A percentile compares a stretch with the other conserved stretches of the same genome.
phyloP scores from a whole-genome alignment of 2,113 vertebrate genomes.

The Girardinichthys multiradiatus region DNA sequence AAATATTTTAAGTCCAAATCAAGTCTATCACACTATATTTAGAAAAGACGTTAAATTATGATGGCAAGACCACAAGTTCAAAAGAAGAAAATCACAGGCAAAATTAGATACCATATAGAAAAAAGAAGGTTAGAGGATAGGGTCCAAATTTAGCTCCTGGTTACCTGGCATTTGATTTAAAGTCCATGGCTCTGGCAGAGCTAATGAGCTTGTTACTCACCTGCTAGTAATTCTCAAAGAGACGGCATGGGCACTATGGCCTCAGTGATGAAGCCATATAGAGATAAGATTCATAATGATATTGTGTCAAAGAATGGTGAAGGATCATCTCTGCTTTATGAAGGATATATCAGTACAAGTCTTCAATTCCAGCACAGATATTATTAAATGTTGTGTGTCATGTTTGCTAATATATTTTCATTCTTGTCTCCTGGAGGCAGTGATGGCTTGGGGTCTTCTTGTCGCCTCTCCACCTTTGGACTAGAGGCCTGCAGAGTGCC shows the following conservation, averaged over 20 bases:
- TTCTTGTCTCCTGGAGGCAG: constrained; percentile 43
- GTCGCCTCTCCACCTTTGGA: constrained; percentile 57
- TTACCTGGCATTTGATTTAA: constrained; percentile 59
- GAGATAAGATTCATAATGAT: constrained; percentile 38
- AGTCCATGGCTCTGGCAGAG: constrained; percentile 23
- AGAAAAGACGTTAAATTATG: background rate
- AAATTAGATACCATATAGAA: constrained; percentile 23
- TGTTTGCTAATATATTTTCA: constrained; percentile 22
- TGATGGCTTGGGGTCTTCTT: constrained; percentile 67
- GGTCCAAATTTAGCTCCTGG: constrained; percentile 55
- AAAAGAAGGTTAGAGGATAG: constrained; percentile 12
- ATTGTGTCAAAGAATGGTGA: constrained; percentile 14
- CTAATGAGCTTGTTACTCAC: constrained; percentile 73
- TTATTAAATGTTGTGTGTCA: background rate
- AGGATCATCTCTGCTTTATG: background rate
- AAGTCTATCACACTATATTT: background rate
- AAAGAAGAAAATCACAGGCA: constrained; percentile 12
- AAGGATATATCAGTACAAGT: background rate
- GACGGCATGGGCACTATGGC: constrained; percentile 3
- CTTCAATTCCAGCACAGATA: background rate
- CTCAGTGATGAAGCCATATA: constrained; percentile 25
- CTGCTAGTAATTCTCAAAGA: constrained; percentile 45
- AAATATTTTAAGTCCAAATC: background rate
- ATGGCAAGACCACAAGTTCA: constrained; percentile 15
- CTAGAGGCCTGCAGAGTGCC: constrained; percentile 55